These are phyloP conservation scores for Coreoperca whiteheadi DNA, from an alignment of 2,113 vertebrate genomes.

Conservation along the genomic window DNA sequence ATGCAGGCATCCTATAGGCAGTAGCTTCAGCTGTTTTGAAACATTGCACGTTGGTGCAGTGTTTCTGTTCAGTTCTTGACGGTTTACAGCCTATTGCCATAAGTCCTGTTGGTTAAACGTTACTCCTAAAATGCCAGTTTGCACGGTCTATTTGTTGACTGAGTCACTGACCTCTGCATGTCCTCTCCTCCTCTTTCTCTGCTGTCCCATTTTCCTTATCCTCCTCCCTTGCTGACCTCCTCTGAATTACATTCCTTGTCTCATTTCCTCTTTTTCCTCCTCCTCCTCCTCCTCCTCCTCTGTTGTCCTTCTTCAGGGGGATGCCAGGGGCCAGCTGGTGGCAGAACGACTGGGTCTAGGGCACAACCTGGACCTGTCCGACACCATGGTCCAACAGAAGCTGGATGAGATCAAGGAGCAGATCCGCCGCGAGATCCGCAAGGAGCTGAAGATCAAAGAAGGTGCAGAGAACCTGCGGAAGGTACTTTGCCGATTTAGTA, in stretches of 20 bases:
- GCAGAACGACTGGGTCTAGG: constrained; percentile 90
- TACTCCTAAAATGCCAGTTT: not conserved
- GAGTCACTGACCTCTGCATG: constrained; percentile 32
- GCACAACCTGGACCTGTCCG: constrained; percentile 94
- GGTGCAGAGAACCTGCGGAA: constrained; percentile 97
- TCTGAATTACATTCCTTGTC: constrained; percentile 38
- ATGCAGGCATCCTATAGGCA: constrained; percentile 8
- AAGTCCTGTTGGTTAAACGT: not conserved
- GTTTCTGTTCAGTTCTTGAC: not conserved
- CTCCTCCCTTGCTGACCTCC: constrained; percentile 54
- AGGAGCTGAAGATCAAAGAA: constrained; percentile 99
- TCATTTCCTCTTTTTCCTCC: constrained; percentile 1
- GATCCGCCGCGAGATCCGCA: constrained; percentile 98
- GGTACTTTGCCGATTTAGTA: constrained; percentile 6
- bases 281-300: too few relatives aligned
- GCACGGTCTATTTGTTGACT: constrained; percentile 3
- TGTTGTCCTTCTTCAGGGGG: constrained; percentile 83
- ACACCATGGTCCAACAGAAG: constrained; percentile 96
- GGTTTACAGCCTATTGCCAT: not conserved
- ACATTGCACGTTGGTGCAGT: not conserved
- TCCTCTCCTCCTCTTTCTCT: constrained; percentile 31
- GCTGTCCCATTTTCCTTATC: constrained; percentile 13
- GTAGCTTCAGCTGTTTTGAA: constrained; percentile 13
- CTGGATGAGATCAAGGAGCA: constrained; percentile 97
- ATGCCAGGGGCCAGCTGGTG: constrained; percentile 90